A percentile compares a stretch with the other conserved stretches of the same genome.
Evolutionary conservation across 2,888 invertebrate genomes (phyloP).

Genomic region (Calliphora vomitoria): DNA sequence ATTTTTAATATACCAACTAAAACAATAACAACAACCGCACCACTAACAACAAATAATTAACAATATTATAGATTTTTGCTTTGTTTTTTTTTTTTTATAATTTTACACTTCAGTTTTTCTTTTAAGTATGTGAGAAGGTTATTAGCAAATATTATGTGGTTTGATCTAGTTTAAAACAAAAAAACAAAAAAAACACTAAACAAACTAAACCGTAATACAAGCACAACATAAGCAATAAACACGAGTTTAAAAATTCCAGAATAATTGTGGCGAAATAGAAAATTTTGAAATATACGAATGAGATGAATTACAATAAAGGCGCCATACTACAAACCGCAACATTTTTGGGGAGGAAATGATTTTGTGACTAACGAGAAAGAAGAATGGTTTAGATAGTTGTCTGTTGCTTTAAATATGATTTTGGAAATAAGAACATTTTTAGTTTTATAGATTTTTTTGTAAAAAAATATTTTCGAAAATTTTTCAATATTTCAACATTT

Average conservation of each 20-base stretch:
- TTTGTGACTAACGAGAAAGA: no score
- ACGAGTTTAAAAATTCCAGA: constrained; percentile 2
- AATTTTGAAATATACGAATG: neutral
- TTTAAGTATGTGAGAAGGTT: constrained; percentile 53
- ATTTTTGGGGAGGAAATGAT: neutral
- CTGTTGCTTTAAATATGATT: no score
- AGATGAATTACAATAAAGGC: neutral
- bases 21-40: neutral
- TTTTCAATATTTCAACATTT: no score
- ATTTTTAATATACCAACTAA: neutral
- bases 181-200: neutral
- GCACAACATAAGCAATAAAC: neutral
- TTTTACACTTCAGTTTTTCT: constrained; percentile 52
- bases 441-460: no score
- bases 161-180: constrained; percentile 57
- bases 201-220: constrained; percentile 13
- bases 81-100: constrained; percentile 26
- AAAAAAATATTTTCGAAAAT: no score
- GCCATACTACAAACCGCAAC: neutral
- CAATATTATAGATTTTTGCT: constrained; percentile 53
- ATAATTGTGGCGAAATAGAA: neutral
- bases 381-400: no score
- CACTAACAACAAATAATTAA: constrained; percentile 19
- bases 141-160: constrained; percentile 69
- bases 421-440: no score